A percentile compares a stretch with the other conserved stretches of the same genome.
These are phyloP conservation scores for Epistrophella euchroma DNA, from an alignment of 2,888 invertebrate genomes.

Conservation along the genomic window DNA sequence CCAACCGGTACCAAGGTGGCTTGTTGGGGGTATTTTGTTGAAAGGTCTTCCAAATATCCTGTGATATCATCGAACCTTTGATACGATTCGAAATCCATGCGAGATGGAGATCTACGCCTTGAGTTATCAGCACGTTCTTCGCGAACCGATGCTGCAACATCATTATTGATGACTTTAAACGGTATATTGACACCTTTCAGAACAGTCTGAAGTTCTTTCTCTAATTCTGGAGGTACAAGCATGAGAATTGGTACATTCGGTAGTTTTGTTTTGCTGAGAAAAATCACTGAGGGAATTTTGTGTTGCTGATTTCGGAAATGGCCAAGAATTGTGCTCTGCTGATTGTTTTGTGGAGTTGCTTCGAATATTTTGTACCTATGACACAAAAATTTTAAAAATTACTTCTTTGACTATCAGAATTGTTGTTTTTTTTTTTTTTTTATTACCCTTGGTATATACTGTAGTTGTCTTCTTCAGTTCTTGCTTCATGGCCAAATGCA, in stretches of 20 bases:
- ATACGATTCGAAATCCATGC: conserved; percentile 74
- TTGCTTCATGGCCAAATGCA: neutral
- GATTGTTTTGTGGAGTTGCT: conserved; percentile 31
- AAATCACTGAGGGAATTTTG: conserved; percentile 25
- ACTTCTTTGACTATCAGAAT: neutral
- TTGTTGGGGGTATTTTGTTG: conserved; percentile 84
- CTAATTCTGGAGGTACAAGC: conserved; percentile 51
- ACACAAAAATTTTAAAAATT: neutral
- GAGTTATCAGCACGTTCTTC: conserved; percentile 44
- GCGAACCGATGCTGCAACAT: conserved; percentile 33
- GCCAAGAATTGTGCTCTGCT: conserved; percentile 25
- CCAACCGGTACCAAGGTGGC: conserved; percentile 86
- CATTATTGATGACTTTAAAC: conserved; percentile 18
- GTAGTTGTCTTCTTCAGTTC: conserved; percentile 53
- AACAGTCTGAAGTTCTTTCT: conserved; percentile 25
- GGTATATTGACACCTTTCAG: conserved; percentile 25
- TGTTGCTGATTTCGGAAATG: conserved; percentile 13
- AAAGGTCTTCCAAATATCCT: conserved; percentile 84
- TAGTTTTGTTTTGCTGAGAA: conserved; percentile 48
- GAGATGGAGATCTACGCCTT: conserved; percentile 38
- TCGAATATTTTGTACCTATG: conserved; percentile 64
- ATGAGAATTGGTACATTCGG: conserved; percentile 34
- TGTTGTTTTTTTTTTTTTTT: neutral
- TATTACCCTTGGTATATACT: conserved; percentile 60
- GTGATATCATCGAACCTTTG: conserved; percentile 83